Base-by-base conservation (phyloP, 2,113 vertebrate species). In the Corvus hawaiiensis region DNA sequence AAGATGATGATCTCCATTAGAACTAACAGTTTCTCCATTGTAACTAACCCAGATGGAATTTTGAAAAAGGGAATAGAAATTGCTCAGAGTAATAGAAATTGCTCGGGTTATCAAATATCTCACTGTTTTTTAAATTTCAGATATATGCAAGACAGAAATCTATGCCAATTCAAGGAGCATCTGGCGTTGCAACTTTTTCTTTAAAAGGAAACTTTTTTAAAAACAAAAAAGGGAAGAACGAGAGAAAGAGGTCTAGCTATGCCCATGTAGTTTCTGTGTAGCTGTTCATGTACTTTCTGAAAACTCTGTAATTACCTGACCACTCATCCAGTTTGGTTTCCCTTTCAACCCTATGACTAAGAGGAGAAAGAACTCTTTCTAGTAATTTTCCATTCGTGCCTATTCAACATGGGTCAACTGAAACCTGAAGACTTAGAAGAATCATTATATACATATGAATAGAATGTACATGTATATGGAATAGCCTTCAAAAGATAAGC, bases 1-100 rank as follows among this genome's bases (percentile, higher is more conserved):
- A 96, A 61, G 98, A 99, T 13, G 28, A 97, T 8, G 98, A 98
- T 61, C 39, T 95, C 27, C 33, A 37, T 52, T 27, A 14, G 15
- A 77, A 68, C 11, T 27, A 99, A 99, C 51, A 82, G 86, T 52
- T 99, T 98, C 71, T 98, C 96, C 5, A 81, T 98, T 51, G 95
- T 98, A 66, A 97, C 92, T n/a, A 99, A 98, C 73, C 97, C 98
- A 49, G 21, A 69, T 22, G 98, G 98, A 44, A 82, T 93, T 16
- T 98, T 98, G 98, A 96, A 96, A 87, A 98, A 96, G 55, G 61
- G 64, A 66, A 94, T 98, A 73, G 84, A 95, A 61, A 98, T 98
- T 77, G 64, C 97, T 46, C 94, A 55, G n/a, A 37, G 16, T 27
- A 66, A 95, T 98, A 75, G 87, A 95, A 56, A 98, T 98, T 81